Evolutionary conservation across 2,888 invertebrate genomes (phyloP).

Genomic region (Epinotia nisella): DNA sequence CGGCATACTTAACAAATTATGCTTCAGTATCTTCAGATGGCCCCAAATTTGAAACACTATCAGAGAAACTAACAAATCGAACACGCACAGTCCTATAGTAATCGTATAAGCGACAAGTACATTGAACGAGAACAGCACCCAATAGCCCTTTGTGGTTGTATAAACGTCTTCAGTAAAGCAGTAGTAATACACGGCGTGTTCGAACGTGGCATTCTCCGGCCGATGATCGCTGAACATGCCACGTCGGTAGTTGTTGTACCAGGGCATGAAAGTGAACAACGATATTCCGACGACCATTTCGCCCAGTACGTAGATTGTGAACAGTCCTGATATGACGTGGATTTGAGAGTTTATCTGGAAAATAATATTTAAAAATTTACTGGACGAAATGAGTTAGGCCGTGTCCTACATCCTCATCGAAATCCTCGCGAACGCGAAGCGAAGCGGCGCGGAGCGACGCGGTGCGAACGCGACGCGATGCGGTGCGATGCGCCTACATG

Average conservation of each 20-base stretch:
- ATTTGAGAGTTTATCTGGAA: constrained; percentile 7
- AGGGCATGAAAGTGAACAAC: constrained; percentile 4
- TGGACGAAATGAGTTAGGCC: too few relatives aligned
- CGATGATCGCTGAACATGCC: background rate
- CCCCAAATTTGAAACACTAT: constrained; percentile 14
- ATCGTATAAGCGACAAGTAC: background rate
- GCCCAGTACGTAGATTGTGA: background rate
- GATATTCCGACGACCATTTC: background rate
- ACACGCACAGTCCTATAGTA: background rate
- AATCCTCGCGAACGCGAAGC: too few relatives aligned
- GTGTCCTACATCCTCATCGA: too few relatives aligned
- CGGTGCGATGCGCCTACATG: too few relatives aligned
- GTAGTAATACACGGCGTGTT: background rate
- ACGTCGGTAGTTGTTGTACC: constrained; percentile 1
- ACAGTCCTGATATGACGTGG: constrained; percentile 1
- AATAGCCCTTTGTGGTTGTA: background rate
- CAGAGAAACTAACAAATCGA: background rate
- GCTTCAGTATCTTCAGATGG: constrained; percentile 10
- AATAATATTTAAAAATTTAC: background rate
- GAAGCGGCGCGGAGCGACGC: too few relatives aligned
- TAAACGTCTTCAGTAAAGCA: constrained; percentile 3
- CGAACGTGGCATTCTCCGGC: background rate
- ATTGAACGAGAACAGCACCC: background rate
- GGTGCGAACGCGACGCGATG: too few relatives aligned
- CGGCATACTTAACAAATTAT: constrained; percentile 14